A percentile compares a stretch with the other conserved stretches of the same genome.
phyloP scores from a whole-genome alignment of 2,797 vertebrate genomes.

The Rhabdophis nuchalis region DNA sequence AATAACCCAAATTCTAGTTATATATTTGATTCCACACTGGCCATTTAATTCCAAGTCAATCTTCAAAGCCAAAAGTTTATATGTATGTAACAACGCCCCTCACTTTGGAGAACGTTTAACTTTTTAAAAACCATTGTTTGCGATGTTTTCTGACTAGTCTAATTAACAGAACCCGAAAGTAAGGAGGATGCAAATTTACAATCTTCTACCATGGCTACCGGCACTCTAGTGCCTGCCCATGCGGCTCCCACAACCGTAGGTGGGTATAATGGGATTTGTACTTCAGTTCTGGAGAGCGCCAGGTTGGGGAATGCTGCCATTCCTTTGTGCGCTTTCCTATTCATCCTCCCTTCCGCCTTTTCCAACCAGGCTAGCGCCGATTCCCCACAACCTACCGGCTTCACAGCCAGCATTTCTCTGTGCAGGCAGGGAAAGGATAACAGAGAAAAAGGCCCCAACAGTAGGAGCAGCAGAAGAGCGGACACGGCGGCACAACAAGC shows the following conservation, averaged over 20 bases:
- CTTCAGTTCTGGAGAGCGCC: not conserved
- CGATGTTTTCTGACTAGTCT: not conserved
- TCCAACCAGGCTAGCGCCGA: not conserved
- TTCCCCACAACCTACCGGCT: not conserved
- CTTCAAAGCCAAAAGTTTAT: not conserved
- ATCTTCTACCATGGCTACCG: not conserved
- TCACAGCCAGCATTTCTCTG: not conserved
- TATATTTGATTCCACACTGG: not conserved
- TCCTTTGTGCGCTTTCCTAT: conserved; percentile 9
- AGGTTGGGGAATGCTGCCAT: not conserved
- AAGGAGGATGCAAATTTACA: not conserved
- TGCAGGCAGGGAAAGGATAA: not conserved
- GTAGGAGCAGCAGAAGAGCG: no score
- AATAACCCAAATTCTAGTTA: not conserved
- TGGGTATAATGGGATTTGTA: not conserved
- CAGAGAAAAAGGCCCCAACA: not conserved
- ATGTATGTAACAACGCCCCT: not conserved
- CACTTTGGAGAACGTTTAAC: not conserved
- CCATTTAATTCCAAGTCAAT: not conserved
- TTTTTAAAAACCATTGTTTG: not conserved
- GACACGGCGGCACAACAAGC: not conserved
- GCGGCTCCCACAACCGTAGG: not conserved
- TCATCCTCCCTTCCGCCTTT: not conserved
- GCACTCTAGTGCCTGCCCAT: not conserved
- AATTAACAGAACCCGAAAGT: not conserved